Evolutionary conservation across 2,888 invertebrate species (phyloP), one percentile per base, ranked within the genome.

Genomic region (Ecliptopera silaceata): DNA sequence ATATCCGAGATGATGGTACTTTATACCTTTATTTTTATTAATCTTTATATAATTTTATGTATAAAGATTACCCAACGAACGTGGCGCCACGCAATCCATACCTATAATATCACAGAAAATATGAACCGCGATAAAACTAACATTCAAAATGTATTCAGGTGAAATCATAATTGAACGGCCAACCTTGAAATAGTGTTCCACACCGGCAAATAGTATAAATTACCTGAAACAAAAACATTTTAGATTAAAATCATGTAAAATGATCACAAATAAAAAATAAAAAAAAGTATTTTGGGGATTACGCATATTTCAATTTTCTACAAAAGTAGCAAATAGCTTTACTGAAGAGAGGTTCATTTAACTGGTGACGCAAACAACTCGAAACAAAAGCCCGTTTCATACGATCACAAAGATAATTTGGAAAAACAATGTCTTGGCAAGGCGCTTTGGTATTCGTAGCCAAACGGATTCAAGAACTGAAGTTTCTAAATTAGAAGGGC

Each of bases 171-270:
- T 56, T 56, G 68, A 57, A 64, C 68, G 58, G 65, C 64, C 65
- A 79, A 80, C 81, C 82, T 81, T 79, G 74, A 71, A 72, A 26
- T 26, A 8, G 6, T 54, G 67, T 63, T 64, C 44, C 63, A 55
- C 68, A 61, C 56, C 51, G 62, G 64, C 57, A 59, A 52, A 63
- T 49, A 55, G 49, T 56, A 53, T 59, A 63, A 61, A 76, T 79
- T 84, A 86, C 86, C 86, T 86, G 86, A 70, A 84, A 87, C 81
- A 72, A 74, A 66, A 63, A 12, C 15, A 31, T 12, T 42, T 46
- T 29, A 18, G 18, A 10, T 32, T 48, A 17, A 48, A 34, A 45
- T 32, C 36, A 43, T 49, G 22, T n/a, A 3, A 4, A 31, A 15
- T 44, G 54, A 46, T 34, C 17, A 13, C 13, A 52, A 47, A 11